phyloP scores from a whole-genome alignment of 2,888 invertebrate genomes.

The Pachydiplax longipennis region DNA sequence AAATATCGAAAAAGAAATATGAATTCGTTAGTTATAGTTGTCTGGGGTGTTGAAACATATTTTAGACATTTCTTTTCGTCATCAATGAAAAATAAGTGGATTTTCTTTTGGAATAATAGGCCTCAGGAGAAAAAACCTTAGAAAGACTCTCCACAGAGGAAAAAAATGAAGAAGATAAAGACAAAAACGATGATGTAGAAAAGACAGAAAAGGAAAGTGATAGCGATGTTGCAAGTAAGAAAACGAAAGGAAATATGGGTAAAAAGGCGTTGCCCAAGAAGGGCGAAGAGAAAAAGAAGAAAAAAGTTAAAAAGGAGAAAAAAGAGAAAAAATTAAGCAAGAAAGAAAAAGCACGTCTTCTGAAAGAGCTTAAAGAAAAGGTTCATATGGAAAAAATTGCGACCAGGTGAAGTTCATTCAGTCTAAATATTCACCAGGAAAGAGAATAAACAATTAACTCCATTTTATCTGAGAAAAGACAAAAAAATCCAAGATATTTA shows the following conservation, averaged over 20 bases:
- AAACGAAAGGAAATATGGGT: constrained; percentile 61
- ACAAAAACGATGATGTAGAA: constrained; percentile 58
- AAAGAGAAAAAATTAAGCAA: constrained; percentile 46
- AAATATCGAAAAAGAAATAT: no score
- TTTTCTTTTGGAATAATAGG: no score
- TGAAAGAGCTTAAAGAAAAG: neutral
- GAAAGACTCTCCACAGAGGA: no score
- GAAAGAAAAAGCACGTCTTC: constrained; percentile 40
- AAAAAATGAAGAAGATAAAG: constrained; percentile 59
- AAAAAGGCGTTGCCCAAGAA: constrained; percentile 54
- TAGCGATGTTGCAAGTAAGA: constrained; percentile 60
- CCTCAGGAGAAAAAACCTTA: no score
- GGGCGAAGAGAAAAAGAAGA: constrained; percentile 59
- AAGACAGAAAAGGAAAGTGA: constrained; percentile 57
- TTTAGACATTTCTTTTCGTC: no score
- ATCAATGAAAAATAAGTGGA: no score
- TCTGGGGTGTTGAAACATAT: no score
- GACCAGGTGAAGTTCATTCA: neutral
- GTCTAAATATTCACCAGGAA: no score
- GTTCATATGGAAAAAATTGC: neutral
- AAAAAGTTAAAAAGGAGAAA: constrained; percentile 57
- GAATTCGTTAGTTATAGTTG: no score
- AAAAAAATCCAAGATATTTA: no score
- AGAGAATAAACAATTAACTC: no score
- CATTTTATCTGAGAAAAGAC: no score